Base-by-base conservation (phyloP, 2,888 invertebrate species). In the Rhyacophila evoluta region DNA sequence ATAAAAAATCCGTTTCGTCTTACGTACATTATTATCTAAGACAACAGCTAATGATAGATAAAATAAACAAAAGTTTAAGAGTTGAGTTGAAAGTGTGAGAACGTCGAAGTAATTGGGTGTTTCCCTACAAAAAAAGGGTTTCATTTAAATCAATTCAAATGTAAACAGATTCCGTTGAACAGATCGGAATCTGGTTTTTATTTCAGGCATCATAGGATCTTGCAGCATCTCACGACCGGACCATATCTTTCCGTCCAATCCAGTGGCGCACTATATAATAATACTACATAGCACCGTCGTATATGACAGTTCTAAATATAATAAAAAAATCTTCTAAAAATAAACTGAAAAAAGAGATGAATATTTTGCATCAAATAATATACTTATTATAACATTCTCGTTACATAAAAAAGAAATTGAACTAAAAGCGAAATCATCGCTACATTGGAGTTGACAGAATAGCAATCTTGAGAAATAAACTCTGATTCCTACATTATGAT, bases 131-230 rank as follows among this genome's bases (percentile, higher is more conserved):
- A 55, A 33, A 71, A 36, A 37, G 72, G 37, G 33, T 37, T 36
- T 69, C 69, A 55, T 55, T 55, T 55, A 33, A 69, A 69, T 69
- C 69, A 69, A 69, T 69, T 69, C 69, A 69, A 69, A 69, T 69
- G 69, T 69, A 69, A 37, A 37, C 72, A 37, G 72, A 72, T 37
- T 72, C 72, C 72, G 72, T 25, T 25, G 55, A 55, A 19, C 33
- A 15, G 73, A 41, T 73, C 39, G 39, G 39, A 73, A 73, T 73
- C 73, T 73, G 73, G 73, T 73, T 73, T 73, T 72, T 72, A 72
- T 72, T 72, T 72, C 72, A 37, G 37, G 72, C 72, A 36, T 72
- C 37, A 72, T 72, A 72, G 37, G 36, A 69, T 33, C 33, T 33
- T 33, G 69, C 28, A 33, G 69, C 69, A 55, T 55, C 55, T 55